phyloP scores from a whole-genome alignment of 2,888 invertebrate species.

The Acholoe squamosa region DNA sequence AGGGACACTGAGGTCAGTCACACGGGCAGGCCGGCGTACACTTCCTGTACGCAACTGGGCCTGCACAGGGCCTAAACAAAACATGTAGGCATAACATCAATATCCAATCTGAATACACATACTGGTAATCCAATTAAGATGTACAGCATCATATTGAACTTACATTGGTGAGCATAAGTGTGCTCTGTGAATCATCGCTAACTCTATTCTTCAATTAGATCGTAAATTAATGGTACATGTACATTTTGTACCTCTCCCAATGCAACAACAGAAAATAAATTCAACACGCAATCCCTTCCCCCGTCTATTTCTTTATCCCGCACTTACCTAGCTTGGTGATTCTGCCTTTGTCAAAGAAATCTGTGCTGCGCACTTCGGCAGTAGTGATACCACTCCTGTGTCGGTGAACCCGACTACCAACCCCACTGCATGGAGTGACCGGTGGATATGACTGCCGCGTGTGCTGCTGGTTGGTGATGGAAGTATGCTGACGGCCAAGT shows the following conservation, averaged over 20 bases:
- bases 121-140: no score
- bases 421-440: background rate
- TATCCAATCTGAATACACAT: no score
- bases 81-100: no score
- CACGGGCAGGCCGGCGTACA: slow-evolving; percentile 70
- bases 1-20: slow-evolving; percentile 74
- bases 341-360: slow-evolving; percentile 55
- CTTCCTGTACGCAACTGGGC: slow-evolving; percentile 72
- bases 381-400: slow-evolving; percentile 40
- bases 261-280: no score
- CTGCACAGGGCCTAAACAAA: slow-evolving; percentile 73
- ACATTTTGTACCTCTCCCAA: no score
- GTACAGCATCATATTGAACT: no score
- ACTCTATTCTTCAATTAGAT: no score
- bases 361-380: slow-evolving; percentile 25
- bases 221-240: no score
- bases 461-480: slow-evolving; percentile 41
- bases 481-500: slow-evolving; percentile 6
- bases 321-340: slow-evolving; percentile 31
- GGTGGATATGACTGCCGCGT: slow-evolving; percentile 15
- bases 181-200: no score
- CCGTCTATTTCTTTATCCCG: background rate
- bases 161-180: no score
- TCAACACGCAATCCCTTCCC: no score
- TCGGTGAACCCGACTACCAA: background rate